Conservation (phyloP, 2,797 vertebrate genomes). For the Pagetopsis macropterus region DNA sequence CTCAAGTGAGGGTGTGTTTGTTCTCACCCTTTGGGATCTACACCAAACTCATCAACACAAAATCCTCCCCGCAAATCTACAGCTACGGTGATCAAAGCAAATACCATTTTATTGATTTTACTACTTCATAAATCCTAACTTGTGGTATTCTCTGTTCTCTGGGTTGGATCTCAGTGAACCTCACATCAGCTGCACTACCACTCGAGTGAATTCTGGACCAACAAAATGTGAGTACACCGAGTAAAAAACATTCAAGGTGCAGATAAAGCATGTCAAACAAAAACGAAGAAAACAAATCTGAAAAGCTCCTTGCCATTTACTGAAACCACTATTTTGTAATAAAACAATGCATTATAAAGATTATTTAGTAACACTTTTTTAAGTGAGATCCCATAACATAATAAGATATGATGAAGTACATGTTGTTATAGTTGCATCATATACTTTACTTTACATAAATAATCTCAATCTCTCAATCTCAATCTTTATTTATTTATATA, state of each 20-base stretch:
- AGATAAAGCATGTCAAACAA: slow-evolving; percentile 1
- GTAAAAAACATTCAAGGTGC: slow-evolving; percentile 8
- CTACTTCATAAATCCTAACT: slow-evolving; percentile 38
- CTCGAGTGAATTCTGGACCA: slow-evolving; percentile 15
- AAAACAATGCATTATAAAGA: background rate
- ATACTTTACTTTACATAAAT: no score
- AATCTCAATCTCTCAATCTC: no score
- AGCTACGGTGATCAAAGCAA: slow-evolving; percentile 39
- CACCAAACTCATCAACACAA: slow-evolving; percentile 35
- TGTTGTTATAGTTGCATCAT: no score
- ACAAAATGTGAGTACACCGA: slow-evolving; percentile 12
- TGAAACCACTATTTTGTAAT: background rate
- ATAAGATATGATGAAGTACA: no score
- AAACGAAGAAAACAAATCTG: background rate
- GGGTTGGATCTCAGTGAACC: background rate
- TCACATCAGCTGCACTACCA: slow-evolving; percentile 6
- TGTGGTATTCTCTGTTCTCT: slow-evolving; percentile 15
- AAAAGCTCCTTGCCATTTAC: background rate
- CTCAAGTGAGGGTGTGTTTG: slow-evolving; percentile 59
- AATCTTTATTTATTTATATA: no score
- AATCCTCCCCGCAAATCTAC: slow-evolving; percentile 36
- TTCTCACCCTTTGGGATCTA: slow-evolving; percentile 34
- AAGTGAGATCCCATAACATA: no score
- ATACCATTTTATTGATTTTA: slow-evolving; percentile 41
- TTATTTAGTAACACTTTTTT: no score